Conservation (phyloP, 2,113 vertebrate genomes). For the Apteryx owenii region DNA sequence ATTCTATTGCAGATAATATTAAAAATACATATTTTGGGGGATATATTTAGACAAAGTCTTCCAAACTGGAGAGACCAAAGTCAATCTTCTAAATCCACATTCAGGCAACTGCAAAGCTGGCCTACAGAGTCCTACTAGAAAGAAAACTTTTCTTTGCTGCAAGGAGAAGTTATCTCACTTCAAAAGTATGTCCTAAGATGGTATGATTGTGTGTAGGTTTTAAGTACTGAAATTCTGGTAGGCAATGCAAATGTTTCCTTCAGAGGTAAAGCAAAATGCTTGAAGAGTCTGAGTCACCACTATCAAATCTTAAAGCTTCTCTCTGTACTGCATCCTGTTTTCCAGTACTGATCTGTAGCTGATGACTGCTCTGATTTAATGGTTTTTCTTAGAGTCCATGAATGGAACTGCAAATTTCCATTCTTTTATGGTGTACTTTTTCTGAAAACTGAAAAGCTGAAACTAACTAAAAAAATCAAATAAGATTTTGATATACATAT, state of each 20-base stretch:
- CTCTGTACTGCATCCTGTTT: not conserved
- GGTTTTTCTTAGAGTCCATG: accelerated
- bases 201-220: not conserved
- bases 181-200: not conserved
- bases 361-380: not conserved
- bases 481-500: not conserved
- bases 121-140: not conserved
- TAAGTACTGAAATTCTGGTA: not conserved
- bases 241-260: not conserved
- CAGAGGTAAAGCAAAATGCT: not conserved
- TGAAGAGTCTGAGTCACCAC: not conserved
- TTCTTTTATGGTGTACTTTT: not conserved
- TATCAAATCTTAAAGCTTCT: not conserved
- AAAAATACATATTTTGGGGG: not conserved
- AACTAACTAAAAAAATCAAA: not conserved
- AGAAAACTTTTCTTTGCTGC: not conserved
- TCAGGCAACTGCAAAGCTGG: not conserved
- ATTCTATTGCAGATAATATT: not conserved
- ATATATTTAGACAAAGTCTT: not conserved
- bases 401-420: not conserved
- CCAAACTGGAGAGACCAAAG: not conserved
- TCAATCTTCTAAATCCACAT: not conserved
- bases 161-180: not conserved
- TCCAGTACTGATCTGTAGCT: not conserved
- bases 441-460: not conserved